phyloP scores from a whole-genome alignment of 2,888 invertebrate species.

The Dexiosoma caninum region DNA sequence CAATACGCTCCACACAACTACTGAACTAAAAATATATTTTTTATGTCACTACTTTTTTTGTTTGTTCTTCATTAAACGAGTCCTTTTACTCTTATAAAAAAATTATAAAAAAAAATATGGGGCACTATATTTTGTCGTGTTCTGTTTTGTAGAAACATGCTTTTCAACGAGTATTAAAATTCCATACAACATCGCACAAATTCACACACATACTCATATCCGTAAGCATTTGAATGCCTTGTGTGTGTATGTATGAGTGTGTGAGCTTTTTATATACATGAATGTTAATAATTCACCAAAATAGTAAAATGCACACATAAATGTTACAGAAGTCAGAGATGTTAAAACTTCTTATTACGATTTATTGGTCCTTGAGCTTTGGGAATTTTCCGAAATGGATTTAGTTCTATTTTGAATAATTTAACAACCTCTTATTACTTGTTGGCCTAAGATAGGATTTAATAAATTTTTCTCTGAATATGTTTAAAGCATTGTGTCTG shows the following conservation, averaged over 20 bases:
- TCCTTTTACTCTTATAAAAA: slow-evolving; percentile 34
- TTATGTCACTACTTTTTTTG: slow-evolving; percentile 2
- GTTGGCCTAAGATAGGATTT: no score
- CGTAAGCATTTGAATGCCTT: background rate
- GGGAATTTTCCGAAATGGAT: background rate
- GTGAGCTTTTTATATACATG: background rate
- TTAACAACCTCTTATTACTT: no score
- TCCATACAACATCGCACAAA: slow-evolving; percentile 22
- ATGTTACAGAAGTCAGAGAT: background rate
- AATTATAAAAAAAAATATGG: no score
- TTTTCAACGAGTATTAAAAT: slow-evolving; percentile 65
- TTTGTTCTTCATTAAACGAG: slow-evolving; percentile 19
- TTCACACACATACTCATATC: background rate
- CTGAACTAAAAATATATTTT: slow-evolving; percentile 27
- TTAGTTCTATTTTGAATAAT: no score
- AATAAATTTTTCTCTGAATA: no score
- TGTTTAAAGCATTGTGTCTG: no score
- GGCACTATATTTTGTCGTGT: slow-evolving; percentile 41
- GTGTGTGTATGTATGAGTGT: background rate
- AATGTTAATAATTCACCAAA: background rate
- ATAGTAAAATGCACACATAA: background rate
- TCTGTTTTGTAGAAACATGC: slow-evolving; percentile 2
- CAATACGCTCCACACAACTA: slow-evolving; percentile 40
- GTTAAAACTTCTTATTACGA: no score
- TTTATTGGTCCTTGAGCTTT: background rate